These are phyloP conservation scores for Pterois miles DNA, from an alignment of 2,797 vertebrate species.

Conservation along the genomic window DNA sequence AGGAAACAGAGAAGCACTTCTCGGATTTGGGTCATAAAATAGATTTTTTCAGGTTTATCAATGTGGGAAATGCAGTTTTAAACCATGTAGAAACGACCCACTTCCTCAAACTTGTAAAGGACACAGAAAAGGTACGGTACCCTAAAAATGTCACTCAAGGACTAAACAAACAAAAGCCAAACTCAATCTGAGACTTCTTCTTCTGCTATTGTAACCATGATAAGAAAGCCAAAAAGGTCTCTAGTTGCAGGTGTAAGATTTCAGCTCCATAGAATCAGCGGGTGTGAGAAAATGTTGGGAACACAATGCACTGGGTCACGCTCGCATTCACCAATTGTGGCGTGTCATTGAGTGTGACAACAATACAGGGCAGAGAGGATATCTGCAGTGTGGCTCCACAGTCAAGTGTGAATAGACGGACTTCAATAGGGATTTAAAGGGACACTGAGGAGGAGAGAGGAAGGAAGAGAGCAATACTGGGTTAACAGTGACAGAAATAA, in stretches of 20 bases:
- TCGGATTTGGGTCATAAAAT: background rate
- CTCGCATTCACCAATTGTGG: slow-evolving; percentile 8
- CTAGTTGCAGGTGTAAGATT: slow-evolving; percentile 68
- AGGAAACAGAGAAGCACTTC: background rate
- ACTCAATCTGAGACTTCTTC: slow-evolving; percentile 19
- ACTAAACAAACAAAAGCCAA: slow-evolving; percentile 28
- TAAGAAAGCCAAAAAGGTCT: slow-evolving; percentile 50
- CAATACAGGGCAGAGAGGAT: slow-evolving; percentile 20
- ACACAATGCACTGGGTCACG: slow-evolving; percentile 60
- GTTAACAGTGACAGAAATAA: background rate
- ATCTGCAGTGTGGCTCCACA: slow-evolving; percentile 25
- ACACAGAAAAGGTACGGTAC: slow-evolving; percentile 1
- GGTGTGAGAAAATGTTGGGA: slow-evolving; percentile 62
- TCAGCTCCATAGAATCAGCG: slow-evolving; percentile 37
- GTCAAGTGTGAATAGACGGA: slow-evolving; percentile 24
- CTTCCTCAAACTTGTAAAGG: slow-evolving; percentile 1
- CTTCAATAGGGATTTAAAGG: slow-evolving; percentile 41
- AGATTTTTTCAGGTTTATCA: background rate
- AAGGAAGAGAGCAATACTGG: background rate
- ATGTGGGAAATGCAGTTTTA: background rate
- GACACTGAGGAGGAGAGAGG: background rate
- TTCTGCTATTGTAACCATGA: slow-evolving; percentile 13
- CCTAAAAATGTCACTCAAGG: slow-evolving; percentile 16
- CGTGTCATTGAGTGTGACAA: slow-evolving; percentile 56
- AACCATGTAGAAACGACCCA: background rate